A percentile compares a stretch with the other conserved stretches of the same genome.
These are phyloP conservation scores for Dryobotodes eremita DNA, from an alignment of 2,888 invertebrate genomes.

Conservation along the genomic window DNA sequence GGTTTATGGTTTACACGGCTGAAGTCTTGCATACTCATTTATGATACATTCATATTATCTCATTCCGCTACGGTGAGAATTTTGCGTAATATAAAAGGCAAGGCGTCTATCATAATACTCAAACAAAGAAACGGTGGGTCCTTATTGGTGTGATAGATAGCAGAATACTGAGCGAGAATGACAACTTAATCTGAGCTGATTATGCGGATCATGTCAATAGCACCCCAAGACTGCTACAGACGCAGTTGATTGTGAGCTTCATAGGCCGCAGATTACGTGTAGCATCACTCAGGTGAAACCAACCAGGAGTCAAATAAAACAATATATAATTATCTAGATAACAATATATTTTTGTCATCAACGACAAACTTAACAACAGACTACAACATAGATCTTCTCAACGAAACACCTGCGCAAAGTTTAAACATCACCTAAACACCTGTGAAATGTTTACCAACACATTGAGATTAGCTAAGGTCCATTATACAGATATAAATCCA, in stretches of 20 bases:
- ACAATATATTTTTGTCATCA: conserved; percentile 91
- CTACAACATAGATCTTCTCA: conserved; percentile 89
- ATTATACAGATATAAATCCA: conserved; percentile 68
- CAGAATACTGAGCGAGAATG: conserved; percentile 9
- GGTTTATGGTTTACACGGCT: neutral
- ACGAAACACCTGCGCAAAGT: conserved; percentile 83
- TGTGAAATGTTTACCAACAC: conserved; percentile 80
- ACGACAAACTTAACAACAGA: conserved; percentile 91
- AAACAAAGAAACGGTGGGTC: neutral
- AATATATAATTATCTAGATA: conserved; percentile 86
- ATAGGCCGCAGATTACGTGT: too few species aligned
- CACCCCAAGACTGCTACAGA: neutral
- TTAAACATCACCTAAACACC: conserved; percentile 74
- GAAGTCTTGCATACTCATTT: neutral
- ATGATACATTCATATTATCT: neutral
- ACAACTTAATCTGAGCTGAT: conserved; percentile 1
- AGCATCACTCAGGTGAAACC: neutral
- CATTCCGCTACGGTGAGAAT: neutral
- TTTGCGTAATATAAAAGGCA: neutral
- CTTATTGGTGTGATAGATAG: neutral
- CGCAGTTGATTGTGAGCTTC: neutral
- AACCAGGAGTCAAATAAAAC: conserved; percentile 70
- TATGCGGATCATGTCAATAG: neutral
- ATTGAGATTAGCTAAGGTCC: conserved; percentile 73
- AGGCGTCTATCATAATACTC: neutral